Conservation (phyloP, 2,113 vertebrate genomes). For the Brachyhypopomus occidentalis region DNA sequence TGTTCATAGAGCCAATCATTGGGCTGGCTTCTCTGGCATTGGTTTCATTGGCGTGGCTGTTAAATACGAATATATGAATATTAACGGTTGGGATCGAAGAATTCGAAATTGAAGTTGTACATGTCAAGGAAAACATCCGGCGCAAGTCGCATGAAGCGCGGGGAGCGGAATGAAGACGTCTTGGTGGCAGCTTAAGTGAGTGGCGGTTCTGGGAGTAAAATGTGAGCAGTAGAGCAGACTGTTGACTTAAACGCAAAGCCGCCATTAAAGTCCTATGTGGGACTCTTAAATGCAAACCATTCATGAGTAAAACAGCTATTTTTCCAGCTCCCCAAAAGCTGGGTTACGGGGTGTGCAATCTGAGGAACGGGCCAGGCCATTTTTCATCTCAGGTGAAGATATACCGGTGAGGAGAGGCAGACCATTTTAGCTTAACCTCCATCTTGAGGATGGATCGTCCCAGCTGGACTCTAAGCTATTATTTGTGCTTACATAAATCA, state of each 20-base stretch:
- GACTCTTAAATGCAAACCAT: background rate
- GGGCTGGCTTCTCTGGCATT: too few species aligned
- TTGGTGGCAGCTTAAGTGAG: too few species aligned
- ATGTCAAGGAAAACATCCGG: too few species aligned
- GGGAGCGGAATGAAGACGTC: too few species aligned
- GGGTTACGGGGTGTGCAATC: background rate
- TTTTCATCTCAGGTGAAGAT: slow-evolving; percentile 22
- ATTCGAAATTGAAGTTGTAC: too few species aligned
- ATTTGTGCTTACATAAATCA: slow-evolving; percentile 37
- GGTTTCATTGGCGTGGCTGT: too few species aligned
- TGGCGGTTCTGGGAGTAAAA: too few species aligned
- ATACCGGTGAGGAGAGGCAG: background rate
- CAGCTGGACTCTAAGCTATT: slow-evolving; percentile 30
- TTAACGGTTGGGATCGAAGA: too few species aligned
- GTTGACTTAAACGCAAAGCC: background rate
- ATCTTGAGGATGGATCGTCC: slow-evolving; percentile 17
- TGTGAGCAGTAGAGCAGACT: background rate
- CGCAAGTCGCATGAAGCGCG: too few species aligned
- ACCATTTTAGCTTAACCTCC: slow-evolving; percentile 34
- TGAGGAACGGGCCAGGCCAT: background rate
- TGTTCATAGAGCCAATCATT: too few species aligned
- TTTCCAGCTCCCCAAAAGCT: background rate
- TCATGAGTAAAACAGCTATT: background rate
- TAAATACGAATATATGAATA: too few species aligned
- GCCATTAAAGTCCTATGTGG: background rate